Conservation (phyloP, 2,113 vertebrate species). For the Narcine bancroftii region DNA sequence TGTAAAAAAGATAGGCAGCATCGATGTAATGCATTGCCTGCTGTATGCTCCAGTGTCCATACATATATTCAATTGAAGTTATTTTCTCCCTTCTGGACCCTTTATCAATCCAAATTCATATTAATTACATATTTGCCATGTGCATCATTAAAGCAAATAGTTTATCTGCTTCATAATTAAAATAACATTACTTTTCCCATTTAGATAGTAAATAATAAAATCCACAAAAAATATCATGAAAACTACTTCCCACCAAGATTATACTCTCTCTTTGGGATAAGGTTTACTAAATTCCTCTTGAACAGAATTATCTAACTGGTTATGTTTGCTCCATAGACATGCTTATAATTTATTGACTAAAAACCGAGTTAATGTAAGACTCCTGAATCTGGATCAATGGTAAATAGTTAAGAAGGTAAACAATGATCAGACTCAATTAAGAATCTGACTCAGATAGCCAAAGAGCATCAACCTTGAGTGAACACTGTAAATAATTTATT, state of each 20-base stretch:
- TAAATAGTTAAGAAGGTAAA: conserved; percentile 16
- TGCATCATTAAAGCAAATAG: too few species aligned
- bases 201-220: neutral
- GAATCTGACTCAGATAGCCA: neutral
- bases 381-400: neutral
- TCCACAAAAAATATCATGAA: too few species aligned
- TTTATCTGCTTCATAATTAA: neutral
- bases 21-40: neutral
- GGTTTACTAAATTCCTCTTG: neutral
- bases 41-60: neutral
- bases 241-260: neutral
- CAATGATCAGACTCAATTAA: conserved; percentile 10
- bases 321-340: neutral
- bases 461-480: neutral
- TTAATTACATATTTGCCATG: neutral
- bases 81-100: neutral
- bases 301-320: neutral
- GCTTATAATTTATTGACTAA: neutral
- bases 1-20: neutral
- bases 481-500: neutral
- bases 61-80: neutral
- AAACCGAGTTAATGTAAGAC: neutral
- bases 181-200: neutral
- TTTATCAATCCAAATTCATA: neutral
- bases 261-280: neutral